phyloP scores from a whole-genome alignment of 2,797 vertebrate genomes.

The Pseudotriccus pelzelni region DNA sequence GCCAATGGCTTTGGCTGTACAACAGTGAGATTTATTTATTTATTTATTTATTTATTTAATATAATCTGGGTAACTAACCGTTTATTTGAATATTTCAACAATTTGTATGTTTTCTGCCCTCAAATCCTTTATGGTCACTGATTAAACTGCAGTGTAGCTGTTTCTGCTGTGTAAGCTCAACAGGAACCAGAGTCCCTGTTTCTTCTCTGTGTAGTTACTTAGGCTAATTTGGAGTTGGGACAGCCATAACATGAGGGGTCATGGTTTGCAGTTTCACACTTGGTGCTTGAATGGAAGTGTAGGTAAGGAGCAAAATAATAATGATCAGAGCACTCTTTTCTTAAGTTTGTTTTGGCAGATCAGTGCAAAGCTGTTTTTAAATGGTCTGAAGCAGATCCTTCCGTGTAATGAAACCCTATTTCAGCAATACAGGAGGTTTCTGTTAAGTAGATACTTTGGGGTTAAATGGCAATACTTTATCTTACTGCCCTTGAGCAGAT shows the following conservation, averaged over 20 bases:
- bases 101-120: neutral
- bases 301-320: neutral
- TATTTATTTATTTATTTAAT: neutral
- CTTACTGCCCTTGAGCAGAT: neutral
- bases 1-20: slow-evolving; percentile 83
- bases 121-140: neutral
- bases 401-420: neutral
- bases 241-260: accelerated
- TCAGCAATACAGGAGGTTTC: neutral
- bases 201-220: accelerated
- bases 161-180: neutral
- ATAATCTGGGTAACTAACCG: neutral
- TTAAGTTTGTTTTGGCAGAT: neutral
- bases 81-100: neutral
- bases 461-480: neutral
- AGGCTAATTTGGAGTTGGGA: neutral
- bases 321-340: neutral
- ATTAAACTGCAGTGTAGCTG: neutral
- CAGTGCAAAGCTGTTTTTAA: neutral
- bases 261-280: neutral
- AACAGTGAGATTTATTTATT: slow-evolving; percentile 76
- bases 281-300: neutral
- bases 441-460: neutral
- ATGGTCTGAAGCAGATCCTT: neutral
- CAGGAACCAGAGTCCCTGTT: neutral